Percentiles rank a stretch among this genome's conserved stretches.
phyloP scores from a whole-genome alignment of 2,888 invertebrate species.

The Synanthedon myopaeformis region DNA sequence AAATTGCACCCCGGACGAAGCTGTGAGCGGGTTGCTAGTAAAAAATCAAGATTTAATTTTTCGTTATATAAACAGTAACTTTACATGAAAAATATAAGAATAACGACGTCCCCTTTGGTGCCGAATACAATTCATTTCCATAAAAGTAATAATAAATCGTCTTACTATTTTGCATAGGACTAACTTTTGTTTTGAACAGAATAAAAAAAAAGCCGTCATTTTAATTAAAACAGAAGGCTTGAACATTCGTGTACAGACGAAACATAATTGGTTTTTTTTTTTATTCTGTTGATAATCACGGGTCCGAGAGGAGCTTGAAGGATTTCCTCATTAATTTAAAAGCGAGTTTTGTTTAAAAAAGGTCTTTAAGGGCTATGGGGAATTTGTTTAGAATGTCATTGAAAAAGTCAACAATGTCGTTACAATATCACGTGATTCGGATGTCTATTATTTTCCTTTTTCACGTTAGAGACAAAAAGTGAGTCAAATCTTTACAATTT shows the following conservation, averaged over 20 bases:
- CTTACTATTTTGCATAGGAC: constrained; percentile 7
- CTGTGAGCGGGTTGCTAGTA: too few species aligned
- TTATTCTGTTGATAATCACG: constrained; percentile 33
- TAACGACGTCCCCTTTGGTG: constrained; percentile 3
- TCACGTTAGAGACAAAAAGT: too few species aligned
- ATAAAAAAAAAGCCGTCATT: constrained; percentile 23
- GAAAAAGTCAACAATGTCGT: constrained; percentile 5
- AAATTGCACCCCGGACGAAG: too few species aligned
- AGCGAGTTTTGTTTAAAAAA: constrained; percentile 21
- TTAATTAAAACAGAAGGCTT: constrained; percentile 45
- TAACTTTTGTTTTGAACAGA: constrained; percentile 4
- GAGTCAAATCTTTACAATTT: too few species aligned
- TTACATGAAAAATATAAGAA: constrained; percentile 2
- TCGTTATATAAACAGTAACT: too few species aligned
- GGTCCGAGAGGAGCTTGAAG: constrained; percentile 20
- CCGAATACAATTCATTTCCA: constrained; percentile 12
- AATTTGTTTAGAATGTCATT: constrained; percentile 21
- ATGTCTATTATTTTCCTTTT: too few species aligned
- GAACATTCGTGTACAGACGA: constrained; percentile 24
- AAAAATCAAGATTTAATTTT: too few species aligned
- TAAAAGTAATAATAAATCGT: constrained; percentile 13
- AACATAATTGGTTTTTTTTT: constrained; percentile 34
- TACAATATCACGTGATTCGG: background rate
- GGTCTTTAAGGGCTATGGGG: constrained; percentile 19
- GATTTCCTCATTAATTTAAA: constrained; percentile 36